These are phyloP conservation scores for Himalopsyche anomala DNA, from an alignment of 2,888 invertebrate species.

Conservation along the genomic window DNA sequence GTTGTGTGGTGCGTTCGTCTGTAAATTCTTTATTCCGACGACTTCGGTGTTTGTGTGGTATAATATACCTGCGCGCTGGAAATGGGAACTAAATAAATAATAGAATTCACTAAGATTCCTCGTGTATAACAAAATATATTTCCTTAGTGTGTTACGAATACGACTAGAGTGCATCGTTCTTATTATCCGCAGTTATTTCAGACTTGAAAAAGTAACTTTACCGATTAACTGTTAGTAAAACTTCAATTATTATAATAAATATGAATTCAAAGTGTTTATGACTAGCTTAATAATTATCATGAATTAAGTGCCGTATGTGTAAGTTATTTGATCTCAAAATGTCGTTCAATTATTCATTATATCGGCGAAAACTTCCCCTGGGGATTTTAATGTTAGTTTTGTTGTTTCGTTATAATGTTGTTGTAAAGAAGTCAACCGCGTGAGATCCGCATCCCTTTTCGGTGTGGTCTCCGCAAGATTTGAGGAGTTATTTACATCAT, in stretches of 20 bases:
- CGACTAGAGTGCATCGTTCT: too few relatives aligned
- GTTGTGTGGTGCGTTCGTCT: slow-evolving; percentile 16
- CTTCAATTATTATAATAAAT: too few relatives aligned
- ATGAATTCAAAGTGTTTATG: too few relatives aligned
- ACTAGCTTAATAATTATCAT: neutral
- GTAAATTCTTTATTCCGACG: slow-evolving; percentile 9
- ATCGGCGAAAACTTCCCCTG: neutral
- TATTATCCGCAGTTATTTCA: too few relatives aligned
- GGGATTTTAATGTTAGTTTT: neutral
- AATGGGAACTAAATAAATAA: neutral
- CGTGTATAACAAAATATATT: neutral
- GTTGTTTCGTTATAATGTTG: neutral
- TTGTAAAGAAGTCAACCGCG: neutral
- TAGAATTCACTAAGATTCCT: too few relatives aligned
- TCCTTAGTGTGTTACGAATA: neutral
- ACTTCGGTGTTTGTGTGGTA: neutral
- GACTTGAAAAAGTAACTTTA: too few relatives aligned
- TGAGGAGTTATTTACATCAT: neutral
- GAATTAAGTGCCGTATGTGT: neutral
- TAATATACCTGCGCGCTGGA: slow-evolving; percentile 34
- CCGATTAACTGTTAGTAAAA: too few relatives aligned
- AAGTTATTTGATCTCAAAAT: slow-evolving; percentile 7
- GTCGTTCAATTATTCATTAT: neutral
- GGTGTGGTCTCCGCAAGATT: slow-evolving; percentile 15
- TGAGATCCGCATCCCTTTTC: neutral